These are phyloP conservation scores for Andrena marginata DNA, from an alignment of 2,888 invertebrate species.

Conservation along the genomic window DNA sequence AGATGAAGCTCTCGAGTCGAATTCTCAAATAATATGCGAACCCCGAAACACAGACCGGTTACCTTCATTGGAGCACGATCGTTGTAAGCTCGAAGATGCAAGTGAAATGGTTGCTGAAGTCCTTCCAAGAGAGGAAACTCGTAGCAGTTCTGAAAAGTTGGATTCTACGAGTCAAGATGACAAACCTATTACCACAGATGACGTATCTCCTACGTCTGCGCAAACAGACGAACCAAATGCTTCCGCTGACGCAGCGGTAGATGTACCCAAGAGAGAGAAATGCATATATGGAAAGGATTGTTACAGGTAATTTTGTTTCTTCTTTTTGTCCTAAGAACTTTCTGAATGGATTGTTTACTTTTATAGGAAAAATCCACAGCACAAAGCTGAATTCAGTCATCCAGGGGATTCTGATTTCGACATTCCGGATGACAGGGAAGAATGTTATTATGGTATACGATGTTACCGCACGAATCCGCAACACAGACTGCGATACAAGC, in stretches of 20 bases:
- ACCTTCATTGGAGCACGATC: not conserved
- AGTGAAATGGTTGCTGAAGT: not conserved
- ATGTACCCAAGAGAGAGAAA: constrained; percentile 83
- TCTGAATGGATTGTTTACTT: constrained; percentile 5
- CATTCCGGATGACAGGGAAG: constrained; percentile 83
- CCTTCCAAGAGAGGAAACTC: not conserved
- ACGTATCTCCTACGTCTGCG: not conserved
- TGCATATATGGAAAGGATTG: constrained; percentile 89
- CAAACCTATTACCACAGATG: not conserved
- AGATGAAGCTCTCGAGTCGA: not conserved
- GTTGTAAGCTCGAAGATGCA: not conserved
- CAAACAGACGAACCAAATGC: not conserved
- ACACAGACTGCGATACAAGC: constrained; percentile 87
- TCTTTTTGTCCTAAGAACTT: not conserved
- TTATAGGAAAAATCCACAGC: constrained; percentile 88
- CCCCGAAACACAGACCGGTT: not conserved
- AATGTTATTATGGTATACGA: constrained; percentile 87
- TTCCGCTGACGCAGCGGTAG: not conserved
- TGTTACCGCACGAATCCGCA: constrained; percentile 87
- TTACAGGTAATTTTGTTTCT: constrained; percentile 86
- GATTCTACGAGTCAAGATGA: not conserved
- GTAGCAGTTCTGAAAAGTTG: not conserved
- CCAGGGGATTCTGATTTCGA: constrained; percentile 88
- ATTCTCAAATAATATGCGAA: not conserved
- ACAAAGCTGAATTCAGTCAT: constrained; percentile 88